A percentile compares a stretch with the other conserved stretches of the same genome.
These are phyloP conservation scores for Coenobita brevimanus DNA, from an alignment of 1,140 invertebrate species.

Conservation along the genomic window DNA sequence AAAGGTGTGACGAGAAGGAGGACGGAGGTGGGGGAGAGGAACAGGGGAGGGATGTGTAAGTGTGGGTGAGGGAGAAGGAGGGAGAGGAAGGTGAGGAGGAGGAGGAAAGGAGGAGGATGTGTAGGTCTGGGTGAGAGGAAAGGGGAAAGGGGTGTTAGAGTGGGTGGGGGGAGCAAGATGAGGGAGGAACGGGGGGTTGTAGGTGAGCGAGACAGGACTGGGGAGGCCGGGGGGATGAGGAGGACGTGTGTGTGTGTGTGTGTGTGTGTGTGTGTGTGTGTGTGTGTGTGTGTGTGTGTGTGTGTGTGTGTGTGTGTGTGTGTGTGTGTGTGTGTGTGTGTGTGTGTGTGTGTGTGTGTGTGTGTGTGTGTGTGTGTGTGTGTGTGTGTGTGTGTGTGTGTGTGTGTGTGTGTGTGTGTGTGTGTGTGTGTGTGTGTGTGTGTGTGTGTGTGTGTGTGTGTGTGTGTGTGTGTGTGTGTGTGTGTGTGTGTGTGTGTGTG, in stretches of 20 bases:
- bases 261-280: neutral
- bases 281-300: neutral
- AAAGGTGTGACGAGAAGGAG: neutral
- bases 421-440: too few relatives aligned
- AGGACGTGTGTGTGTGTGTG: neutral
- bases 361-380: too few relatives aligned
- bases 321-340: constrained; percentile 16
- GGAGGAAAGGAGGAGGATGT: too few relatives aligned
- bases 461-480: too few relatives aligned
- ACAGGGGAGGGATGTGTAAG: neutral
- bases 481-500: too few relatives aligned
- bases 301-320: constrained; percentile 10
- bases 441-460: too few relatives aligned
- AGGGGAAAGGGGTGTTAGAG: too few relatives aligned
- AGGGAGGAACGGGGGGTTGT: neutral
- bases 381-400: too few relatives aligned
- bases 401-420: too few relatives aligned
- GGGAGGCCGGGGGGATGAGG: neutral
- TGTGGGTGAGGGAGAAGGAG: neutral
- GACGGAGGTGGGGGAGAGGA: neutral
- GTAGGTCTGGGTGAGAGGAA: too few relatives aligned
- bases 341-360: neutral
- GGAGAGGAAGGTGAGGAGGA: neutral
- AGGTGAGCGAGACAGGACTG: neutral
- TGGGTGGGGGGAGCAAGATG: neutral